Base-by-base conservation (phyloP, 1,140 invertebrate species). In the Diprion similis region DNA sequence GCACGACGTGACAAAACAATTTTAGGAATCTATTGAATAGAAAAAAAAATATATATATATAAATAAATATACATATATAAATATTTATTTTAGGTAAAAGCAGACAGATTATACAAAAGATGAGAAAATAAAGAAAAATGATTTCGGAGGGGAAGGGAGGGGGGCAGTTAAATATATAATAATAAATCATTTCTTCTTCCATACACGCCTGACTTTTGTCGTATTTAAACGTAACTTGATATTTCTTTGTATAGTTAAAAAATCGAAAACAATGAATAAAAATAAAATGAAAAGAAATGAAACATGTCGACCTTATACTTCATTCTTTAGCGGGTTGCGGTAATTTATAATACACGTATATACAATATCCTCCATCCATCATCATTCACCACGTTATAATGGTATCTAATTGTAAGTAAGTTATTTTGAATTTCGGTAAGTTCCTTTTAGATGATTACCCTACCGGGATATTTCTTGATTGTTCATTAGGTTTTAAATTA, bases 61-160 rank as follows among this genome's bases (percentile, higher is more conserved):
- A 77, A 73, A 76, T 76, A 77, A 76, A 74, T 74, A 76, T 47
- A 70, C 24, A 37, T 37, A 77, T 46, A 71, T 75, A 78, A 51
- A 80, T 82, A 84, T 83, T 81, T 84, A 84, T 85, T 85, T 83
- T 80, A 78, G 80, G 81, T 75, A 77, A 81, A 83, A 70, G 72
- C 47, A 66, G 19, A 19, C 46, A 77, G 71, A 59, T 11, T 71
- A 71, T 74, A 70, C 66, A 77, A 66, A 74, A 73, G 73, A 74
- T 51, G 76, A 70, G 70, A 72, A 46, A 75, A 51, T n/a, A 48
- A 59, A 73, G 45, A 73, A 71, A 77, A 78, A 79, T 81, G 70
- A 75, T 80, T 74, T 82, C 81, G 81, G 37, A 10, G 24, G 59
- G 13, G 59, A 68, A 46, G 47, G 15, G 45, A 19, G 59, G 0